These are phyloP conservation scores for Rhagium mordax DNA, from an alignment of 2,888 invertebrate genomes.

Conservation along the genomic window DNA sequence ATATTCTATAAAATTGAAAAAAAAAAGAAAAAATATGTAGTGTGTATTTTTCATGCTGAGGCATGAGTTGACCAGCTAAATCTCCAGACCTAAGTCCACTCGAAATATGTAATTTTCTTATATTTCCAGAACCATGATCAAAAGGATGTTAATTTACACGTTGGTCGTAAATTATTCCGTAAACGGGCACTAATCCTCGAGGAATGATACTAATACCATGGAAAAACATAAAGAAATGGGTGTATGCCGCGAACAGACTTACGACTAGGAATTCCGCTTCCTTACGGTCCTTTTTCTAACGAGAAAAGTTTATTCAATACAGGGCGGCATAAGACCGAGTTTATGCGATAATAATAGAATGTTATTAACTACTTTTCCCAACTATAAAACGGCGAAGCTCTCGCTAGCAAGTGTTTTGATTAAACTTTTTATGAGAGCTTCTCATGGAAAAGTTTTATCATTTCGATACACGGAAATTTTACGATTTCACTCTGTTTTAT, in stretches of 20 bases:
- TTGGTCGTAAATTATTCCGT: too few relatives aligned
- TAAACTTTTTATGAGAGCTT: slow-evolving; percentile 18
- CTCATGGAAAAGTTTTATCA: slow-evolving; percentile 9
- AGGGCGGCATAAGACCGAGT: slow-evolving; percentile 3
- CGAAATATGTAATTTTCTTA: too few relatives aligned
- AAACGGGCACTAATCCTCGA: too few relatives aligned
- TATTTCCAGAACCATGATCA: too few relatives aligned
- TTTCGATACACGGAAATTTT: slow-evolving; percentile 12
- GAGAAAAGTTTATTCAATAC: slow-evolving; percentile 15
- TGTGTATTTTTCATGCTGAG: too few relatives aligned
- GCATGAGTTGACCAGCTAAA: too few relatives aligned
- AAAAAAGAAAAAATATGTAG: too few relatives aligned
- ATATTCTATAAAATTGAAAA: too few relatives aligned
- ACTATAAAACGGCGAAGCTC: slow-evolving; percentile 2
- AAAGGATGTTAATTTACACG: too few relatives aligned
- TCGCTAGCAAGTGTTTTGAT: slow-evolving; percentile 9
- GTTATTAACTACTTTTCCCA: slow-evolving; percentile 19
- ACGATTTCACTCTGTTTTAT: slow-evolving; percentile 6
- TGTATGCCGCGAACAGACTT: neutral
- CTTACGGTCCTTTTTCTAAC: neutral
- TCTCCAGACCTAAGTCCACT: too few relatives aligned
- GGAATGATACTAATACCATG: too few relatives aligned
- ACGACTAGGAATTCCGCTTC: neutral
- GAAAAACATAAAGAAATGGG: neutral
- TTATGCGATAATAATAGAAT: slow-evolving; percentile 24